Percentiles rank a stretch among this genome's conserved stretches.
Conservation (phyloP, 2,113 vertebrate species). For the Setophaga petechia region DNA sequence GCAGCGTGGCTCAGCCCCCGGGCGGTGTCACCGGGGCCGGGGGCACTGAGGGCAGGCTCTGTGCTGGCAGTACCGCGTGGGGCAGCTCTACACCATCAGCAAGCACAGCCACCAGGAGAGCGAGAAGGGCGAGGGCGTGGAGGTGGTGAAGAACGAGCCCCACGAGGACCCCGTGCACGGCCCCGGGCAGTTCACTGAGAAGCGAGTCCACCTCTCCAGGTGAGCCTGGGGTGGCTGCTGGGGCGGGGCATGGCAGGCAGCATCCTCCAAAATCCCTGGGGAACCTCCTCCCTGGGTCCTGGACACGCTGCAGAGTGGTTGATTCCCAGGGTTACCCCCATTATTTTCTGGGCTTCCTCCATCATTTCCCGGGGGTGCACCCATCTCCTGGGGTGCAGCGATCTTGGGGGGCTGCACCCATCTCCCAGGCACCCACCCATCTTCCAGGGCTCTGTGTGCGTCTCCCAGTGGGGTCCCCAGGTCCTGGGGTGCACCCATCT, state of each 20-base stretch:
- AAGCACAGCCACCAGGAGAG: constrained; percentile 93
- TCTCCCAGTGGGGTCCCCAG: background rate
- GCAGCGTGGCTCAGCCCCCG: background rate
- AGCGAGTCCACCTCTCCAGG: constrained; percentile 90
- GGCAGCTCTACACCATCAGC: constrained; percentile 94
- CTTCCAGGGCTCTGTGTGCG: background rate
- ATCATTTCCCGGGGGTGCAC: background rate
- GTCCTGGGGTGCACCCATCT: background rate
- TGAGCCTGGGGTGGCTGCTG: background rate
- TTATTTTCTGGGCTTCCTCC: background rate
- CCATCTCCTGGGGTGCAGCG: background rate
- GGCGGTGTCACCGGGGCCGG: background rate
- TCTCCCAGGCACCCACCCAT: background rate
- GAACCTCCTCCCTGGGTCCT: background rate
- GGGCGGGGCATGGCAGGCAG: rapidly evolving
- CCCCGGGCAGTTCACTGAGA: constrained; percentile 87
- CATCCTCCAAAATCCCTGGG: background rate
- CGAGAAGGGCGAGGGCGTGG: constrained; percentile 86
- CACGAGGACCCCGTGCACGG: constrained; percentile 84
- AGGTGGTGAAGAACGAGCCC: constrained; percentile 86
- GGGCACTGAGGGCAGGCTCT: background rate
- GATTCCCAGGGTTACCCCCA: too few relatives aligned
- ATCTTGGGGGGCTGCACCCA: background rate
- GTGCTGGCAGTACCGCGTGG: constrained; percentile 80
- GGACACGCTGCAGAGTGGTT: background rate